These are phyloP conservation scores for Sarcophaga carnaria DNA, from an alignment of 2,888 invertebrate genomes.

Conservation along the genomic window DNA sequence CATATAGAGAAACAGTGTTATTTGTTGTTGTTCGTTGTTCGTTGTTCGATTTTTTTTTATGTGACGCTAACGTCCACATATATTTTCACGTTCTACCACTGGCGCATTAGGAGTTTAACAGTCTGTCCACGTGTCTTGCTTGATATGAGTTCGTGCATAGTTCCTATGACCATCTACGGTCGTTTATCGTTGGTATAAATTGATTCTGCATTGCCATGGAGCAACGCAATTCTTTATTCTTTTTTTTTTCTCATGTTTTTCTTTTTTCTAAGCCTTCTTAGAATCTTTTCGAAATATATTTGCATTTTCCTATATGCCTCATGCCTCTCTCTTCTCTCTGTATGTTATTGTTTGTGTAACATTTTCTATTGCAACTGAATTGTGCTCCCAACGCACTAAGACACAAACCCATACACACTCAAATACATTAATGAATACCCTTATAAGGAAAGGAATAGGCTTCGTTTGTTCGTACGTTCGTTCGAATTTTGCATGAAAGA, in stretches of 20 bases:
- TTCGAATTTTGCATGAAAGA: too few species aligned
- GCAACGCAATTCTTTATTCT: constrained; percentile 62
- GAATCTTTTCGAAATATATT: constrained; percentile 31
- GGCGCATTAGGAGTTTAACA: constrained; percentile 24
- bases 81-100: not conserved
- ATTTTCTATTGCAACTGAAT: too few species aligned
- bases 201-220: constrained; percentile 61
- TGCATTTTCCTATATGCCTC: not conserved
- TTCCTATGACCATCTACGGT: constrained; percentile 24
- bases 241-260: constrained; percentile 40
- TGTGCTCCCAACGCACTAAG: too few species aligned
- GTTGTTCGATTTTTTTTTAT: constrained; percentile 16
- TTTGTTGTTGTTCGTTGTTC: not conserved
- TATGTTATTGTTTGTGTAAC: too few species aligned
- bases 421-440: not conserved
- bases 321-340: too few species aligned
- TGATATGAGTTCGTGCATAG: not conserved
- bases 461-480: too few species aligned
- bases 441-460: too few species aligned
- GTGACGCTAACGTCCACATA: not conserved
- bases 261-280: not conserved
- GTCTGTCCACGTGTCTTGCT: not conserved
- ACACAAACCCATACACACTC: not conserved
- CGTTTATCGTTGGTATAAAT: constrained; percentile 61
- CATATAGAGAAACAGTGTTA: constrained; percentile 6